phyloP scores from a whole-genome alignment of 2,888 invertebrate genomes.

The Cabera pusaria region DNA sequence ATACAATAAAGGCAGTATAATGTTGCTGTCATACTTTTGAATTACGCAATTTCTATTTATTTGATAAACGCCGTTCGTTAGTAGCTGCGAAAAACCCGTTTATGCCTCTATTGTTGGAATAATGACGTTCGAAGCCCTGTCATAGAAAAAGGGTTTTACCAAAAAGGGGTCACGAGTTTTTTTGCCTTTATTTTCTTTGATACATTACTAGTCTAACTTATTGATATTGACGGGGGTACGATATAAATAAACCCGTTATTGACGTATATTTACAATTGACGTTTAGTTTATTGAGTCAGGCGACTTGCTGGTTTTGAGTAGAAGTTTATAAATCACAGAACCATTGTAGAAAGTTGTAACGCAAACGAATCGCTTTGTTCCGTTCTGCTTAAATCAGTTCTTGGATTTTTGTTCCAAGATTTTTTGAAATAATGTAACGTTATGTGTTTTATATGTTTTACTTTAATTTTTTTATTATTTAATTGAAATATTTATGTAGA shows the following conservation, averaged over 20 bases:
- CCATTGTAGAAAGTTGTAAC: constrained; percentile 1
- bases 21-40: not conserved
- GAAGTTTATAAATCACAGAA: constrained; percentile 18
- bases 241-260: no score
- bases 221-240: constrained; percentile 28
- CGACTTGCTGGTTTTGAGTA: constrained; percentile 5
- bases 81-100: constrained; percentile 8
- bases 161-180: constrained; percentile 21
- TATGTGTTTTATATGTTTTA: no score
- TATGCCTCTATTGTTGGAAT: constrained; percentile 18
- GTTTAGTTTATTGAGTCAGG: no score
- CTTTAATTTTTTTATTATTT: no score
- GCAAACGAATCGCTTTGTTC: constrained; percentile 1
- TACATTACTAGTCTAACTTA: constrained; percentile 18
- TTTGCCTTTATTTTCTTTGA: constrained; percentile 15
- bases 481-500: no score
- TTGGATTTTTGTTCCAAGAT: no score
- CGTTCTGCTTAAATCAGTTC: no score
- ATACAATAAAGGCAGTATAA: no score
- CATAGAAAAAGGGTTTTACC: constrained; percentile 16
- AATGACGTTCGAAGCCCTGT: constrained; percentile 19
- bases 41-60: constrained; percentile 4
- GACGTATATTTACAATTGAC: no score
- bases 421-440: no score
- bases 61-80: constrained; percentile 13